Base-by-base conservation (phyloP, 2,888 invertebrate species). In the Plutella xylostella region DNA sequence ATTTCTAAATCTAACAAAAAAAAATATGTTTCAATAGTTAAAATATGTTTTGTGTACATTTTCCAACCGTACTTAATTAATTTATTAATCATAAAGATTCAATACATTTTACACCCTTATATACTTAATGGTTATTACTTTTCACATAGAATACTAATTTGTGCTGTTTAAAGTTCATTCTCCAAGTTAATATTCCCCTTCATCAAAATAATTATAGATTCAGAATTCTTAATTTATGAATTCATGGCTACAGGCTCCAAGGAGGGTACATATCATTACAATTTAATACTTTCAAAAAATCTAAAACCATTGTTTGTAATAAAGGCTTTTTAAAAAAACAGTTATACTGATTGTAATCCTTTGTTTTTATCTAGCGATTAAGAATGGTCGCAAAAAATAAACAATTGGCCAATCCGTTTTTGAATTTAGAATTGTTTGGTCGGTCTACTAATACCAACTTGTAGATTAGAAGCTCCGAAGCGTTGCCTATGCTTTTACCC, bases 251-350 rank as follows among this genome's bases (percentile, higher is more conserved):
- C 43, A 54, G 58, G 57, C 56, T 48, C n/a, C 19, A 38, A 51
- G 45, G 48, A 65, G 78, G 79, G 80, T 79, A 65, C 80, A 79
- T 80, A 68, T 72, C 64, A 78, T 79, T 79, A 74, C 54, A 51
- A 53, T 56, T 43, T 41, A 48, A 18, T 18, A 17, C 17, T 25
- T 20, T 17, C 28, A 45, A 37, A 19, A 34, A 44, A 20, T 31
- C 4, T 31, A 21, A 45, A 21, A 11, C 14, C 19, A 41, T 45
- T 45, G 45, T 45, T 45, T 45, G 19, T 44, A 28, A 28, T 37
- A 28, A n/a, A 34, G 21, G n/a, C n/a, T n/a, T n/a, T n/a, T n/a
- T n/a, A n/a, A n/a, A n/a, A n/a, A n/a, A n/a, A n/a, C n/a, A n/a
- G n/a, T n/a, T n/a, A n/a, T n/a, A n/a, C n/a, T n/a, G n/a, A n/a